Base-by-base conservation (phyloP, 2,113 vertebrate species). In the Zosterops hypoxanthus region DNA sequence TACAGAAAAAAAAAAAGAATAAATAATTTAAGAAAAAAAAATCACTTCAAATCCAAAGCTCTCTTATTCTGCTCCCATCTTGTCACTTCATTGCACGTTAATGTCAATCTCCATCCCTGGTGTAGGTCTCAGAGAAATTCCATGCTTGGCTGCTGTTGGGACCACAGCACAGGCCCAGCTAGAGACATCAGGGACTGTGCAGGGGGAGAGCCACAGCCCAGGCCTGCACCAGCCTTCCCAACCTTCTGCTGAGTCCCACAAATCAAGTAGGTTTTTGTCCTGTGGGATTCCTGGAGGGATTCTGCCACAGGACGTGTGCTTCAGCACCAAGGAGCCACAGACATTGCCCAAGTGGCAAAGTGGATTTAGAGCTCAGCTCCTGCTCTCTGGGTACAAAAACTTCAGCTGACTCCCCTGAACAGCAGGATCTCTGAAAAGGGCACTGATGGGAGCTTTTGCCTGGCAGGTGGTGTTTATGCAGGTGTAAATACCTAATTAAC, bases 1-100 rank as follows among this genome's bases (percentile, higher is more conserved):
- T 99, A 99, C 99, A 99, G 97, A 98, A 98, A 98, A 96, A 98
- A 98, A 98, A 98, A 97, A 98, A 95, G 98, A 99, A 99, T 99
- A 99, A 99, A 99, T 99, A 99, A 99, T 98, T 99, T 98, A 98
- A 63, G 97, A 92, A 91, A 95, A 88, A 88, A 92, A 94, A 98
- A 99, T 98, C 98, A 98, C 98, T 98, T 98, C 98, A 98, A 98
- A 98, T 97, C 98, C 98, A 98, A 99, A 98, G 97, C 97, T 97
- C 95, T 97, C 93, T 97, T 94, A 96, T 97, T 98, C 97, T 97
- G 98, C 98, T 98, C 98, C 96, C 97, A 85, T 97, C 98, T 98
- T 97, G 98, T 98, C 98, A 98, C 94, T 97, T 98, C 98, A 98
- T 98, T 98, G 98, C 98, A 98, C 98, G 72, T 97, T 86, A 91